phyloP scores from a whole-genome alignment of 2,113 vertebrate genomes.

The Genyomyrus donnyi region DNA sequence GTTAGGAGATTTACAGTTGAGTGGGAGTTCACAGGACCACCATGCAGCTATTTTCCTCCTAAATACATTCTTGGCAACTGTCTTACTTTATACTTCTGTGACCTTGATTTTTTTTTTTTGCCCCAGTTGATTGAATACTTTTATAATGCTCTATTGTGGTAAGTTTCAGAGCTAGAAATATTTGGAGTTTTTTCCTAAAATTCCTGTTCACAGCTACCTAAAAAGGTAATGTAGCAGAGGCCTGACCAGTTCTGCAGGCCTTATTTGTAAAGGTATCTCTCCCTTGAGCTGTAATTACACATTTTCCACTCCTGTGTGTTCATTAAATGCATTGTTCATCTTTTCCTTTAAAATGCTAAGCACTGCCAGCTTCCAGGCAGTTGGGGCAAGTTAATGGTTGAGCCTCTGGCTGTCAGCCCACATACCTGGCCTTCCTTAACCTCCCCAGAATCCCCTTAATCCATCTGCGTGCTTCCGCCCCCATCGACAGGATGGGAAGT shows the following conservation, averaged over 20 bases:
- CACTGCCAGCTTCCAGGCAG: neutral
- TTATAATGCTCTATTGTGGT: neutral
- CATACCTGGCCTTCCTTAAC: slow-evolving; percentile 46
- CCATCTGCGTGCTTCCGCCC: slow-evolving; percentile 24
- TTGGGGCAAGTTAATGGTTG: slow-evolving; percentile 42
- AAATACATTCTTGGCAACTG: neutral
- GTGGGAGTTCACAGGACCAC: neutral
- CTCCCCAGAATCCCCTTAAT: slow-evolving; percentile 34
- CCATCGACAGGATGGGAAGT: neutral
- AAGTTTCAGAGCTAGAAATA: neutral
- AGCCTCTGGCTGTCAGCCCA: slow-evolving; percentile 28
- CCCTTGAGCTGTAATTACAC: neutral
- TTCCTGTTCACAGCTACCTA: neutral
- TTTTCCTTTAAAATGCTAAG: slow-evolving; percentile 3
- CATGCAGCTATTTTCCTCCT: neutral
- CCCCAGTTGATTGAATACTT: neutral
- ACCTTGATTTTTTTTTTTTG: neutral
- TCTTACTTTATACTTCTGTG: neutral
- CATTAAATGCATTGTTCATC: neutral
- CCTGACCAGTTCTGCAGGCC: neutral
- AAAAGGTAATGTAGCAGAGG: neutral
- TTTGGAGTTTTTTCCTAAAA: neutral
- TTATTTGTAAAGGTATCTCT: neutral
- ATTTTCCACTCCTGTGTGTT: neutral
- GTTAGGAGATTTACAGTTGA: neutral